Evolutionary conservation across 1,140 invertebrate species (phyloP).

Genomic region (Sycophaga agraensis): DNA sequence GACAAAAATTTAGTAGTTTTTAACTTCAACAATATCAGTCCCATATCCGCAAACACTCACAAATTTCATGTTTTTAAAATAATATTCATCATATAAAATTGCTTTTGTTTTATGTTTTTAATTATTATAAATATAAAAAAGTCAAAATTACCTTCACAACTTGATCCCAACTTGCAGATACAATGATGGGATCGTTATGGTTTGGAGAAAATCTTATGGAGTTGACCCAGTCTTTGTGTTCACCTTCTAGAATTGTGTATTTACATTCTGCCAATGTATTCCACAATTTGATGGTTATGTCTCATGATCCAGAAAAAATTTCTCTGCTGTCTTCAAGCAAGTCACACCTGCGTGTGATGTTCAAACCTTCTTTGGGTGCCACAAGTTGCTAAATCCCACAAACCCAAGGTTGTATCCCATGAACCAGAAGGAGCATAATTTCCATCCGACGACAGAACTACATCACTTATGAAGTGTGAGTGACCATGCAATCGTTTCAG

Average conservation of each 20-base stretch:
- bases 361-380: conserved; percentile 92
- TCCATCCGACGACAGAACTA: conserved; percentile 97
- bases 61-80: conserved; percentile 41
- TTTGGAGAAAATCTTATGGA: conserved; percentile 99
- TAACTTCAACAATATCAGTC: conserved; percentile 46
- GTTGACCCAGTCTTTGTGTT: conserved; percentile 98
- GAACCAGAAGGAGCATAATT: conserved; percentile 99
- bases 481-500: conserved; percentile 96
- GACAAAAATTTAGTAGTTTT: background rate
- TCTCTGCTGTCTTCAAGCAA: conserved; percentile 91
- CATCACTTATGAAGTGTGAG: conserved; percentile 98
- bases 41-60: conserved; percentile 59
- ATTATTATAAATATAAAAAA: conserved; percentile 6
- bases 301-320: conserved; percentile 98
- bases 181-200: conserved; percentile 97
- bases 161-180: conserved; percentile 98
- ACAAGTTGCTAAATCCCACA: conserved; percentile 97
- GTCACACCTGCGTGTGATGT: conserved; percentile 95
- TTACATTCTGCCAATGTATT: conserved; percentile 99
- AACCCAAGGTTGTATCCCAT: conserved; percentile 97
- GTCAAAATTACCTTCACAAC: conserved; percentile 80
- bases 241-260: conserved; percentile 98
- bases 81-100: conserved; percentile 44
- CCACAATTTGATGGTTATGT: conserved; percentile 99
- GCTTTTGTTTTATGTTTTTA: too few relatives aligned